These are phyloP conservation scores for Myripristis jacobus DNA, from an alignment of 2,797 vertebrate species.

Conservation along the genomic window DNA sequence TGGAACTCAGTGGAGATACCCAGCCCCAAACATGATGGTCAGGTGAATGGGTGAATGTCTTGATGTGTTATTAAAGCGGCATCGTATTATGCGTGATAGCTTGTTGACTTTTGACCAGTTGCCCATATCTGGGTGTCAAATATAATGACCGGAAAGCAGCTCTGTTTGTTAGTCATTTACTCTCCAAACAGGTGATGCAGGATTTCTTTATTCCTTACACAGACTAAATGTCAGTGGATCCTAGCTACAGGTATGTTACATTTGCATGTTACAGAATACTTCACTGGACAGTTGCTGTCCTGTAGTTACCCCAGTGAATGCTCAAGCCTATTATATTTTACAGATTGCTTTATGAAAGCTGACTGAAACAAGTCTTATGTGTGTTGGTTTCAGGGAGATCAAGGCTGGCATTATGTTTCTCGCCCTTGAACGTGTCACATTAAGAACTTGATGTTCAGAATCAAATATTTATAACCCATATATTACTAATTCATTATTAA, in stretches of 20 bases:
- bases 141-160: not conserved
- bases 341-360: slow-evolving; percentile 42
- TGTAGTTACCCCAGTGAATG: slow-evolving; percentile 31
- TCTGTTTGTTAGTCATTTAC: not conserved
- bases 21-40: slow-evolving; percentile 84
- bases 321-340: slow-evolving; percentile 25
- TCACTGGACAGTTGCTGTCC: slow-evolving; percentile 6
- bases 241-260: not conserved
- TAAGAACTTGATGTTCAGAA: slow-evolving; percentile 69
- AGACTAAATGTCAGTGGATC: not conserved
- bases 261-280: not conserved
- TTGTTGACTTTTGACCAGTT: not conserved
- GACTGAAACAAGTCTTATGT: slow-evolving; percentile 51
- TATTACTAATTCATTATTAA: slow-evolving; percentile 73
- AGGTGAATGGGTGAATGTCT: no score
- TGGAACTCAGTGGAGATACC: no score
- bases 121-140: not conserved
- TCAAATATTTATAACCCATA: slow-evolving; percentile 70
- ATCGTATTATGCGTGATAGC: not conserved
- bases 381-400: slow-evolving; percentile 65
- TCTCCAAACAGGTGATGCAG: not conserved
- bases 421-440: slow-evolving; percentile 66
- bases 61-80: slow-evolving; percentile 32
- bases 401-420: slow-evolving; percentile 67
- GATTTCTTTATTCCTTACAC: not conserved